Evolutionary conservation across 1,140 invertebrate species (phyloP).

Genomic region (Harlomillsia oculata): DNA sequence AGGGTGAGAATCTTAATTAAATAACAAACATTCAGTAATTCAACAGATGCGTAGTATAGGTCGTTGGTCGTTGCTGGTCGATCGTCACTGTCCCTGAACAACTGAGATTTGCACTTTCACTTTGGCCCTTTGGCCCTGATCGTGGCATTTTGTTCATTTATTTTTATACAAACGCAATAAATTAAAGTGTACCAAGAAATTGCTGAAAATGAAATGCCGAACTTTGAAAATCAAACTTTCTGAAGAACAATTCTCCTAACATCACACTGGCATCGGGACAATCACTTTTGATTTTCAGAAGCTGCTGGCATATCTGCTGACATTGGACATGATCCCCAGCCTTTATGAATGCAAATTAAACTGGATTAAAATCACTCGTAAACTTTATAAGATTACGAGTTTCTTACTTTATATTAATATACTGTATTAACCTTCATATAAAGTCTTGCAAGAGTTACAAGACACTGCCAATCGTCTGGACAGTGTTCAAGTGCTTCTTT

Average conservation of each 20-base stretch:
- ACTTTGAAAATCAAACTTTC: conserved; percentile 84
- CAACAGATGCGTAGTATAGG: too few species aligned
- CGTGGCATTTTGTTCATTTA: background rate
- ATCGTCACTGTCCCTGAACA: too few species aligned
- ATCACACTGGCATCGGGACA: conserved; percentile 87
- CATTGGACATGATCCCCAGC: conserved; percentile 61
- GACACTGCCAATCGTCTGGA: conserved; percentile 63
- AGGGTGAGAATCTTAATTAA: too few species aligned
- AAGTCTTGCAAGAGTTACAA: conserved; percentile 69
- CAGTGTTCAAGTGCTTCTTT: conserved; percentile 74
- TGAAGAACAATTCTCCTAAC: conserved; percentile 90
- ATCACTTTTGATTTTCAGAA: conserved; percentile 73
- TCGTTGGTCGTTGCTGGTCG: too few species aligned
- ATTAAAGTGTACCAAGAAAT: conserved; percentile 53
- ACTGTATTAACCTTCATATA: conserved; percentile 60
- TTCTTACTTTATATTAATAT: too few species aligned
- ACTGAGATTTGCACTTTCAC: background rate
- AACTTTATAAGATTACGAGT: too few species aligned
- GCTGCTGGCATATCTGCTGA: conserved; percentile 69
- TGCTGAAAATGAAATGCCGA: conserved; percentile 86
- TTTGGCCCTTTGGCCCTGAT: background rate
- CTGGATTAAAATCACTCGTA: conserved; percentile 1
- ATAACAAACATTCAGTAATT: too few species aligned
- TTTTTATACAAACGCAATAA: background rate
- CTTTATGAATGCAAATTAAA: conserved; percentile 20